A percentile compares a stretch with the other conserved stretches of the same genome.
phyloP scores from a whole-genome alignment of 64 coral and sea anemone species.

The Acropora tenuis region DNA sequence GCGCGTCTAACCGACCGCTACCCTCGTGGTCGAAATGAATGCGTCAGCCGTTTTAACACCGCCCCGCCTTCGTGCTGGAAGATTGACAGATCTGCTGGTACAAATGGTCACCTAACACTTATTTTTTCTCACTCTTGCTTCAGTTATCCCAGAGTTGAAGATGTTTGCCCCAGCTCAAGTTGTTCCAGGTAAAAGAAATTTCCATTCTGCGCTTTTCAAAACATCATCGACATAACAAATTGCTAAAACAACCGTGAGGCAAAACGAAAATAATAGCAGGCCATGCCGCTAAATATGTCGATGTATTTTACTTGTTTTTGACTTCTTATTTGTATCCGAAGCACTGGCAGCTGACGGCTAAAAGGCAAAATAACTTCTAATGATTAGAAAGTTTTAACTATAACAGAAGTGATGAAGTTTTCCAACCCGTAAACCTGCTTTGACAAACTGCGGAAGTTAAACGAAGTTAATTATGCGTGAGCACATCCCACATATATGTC shows the following conservation, averaged over 20 bases:
- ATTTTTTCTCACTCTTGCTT: not conserved
- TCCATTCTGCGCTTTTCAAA: not conserved
- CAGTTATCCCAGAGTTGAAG: constrained; percentile 67
- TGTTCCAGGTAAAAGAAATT: constrained; percentile 44
- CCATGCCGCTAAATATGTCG: not conserved
- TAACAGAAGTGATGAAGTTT: not conserved
- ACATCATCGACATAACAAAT: not conserved
- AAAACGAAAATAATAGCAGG: not conserved
- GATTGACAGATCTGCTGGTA: constrained; percentile 20
- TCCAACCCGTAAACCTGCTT: not conserved
- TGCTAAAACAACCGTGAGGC: not conserved
- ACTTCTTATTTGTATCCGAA: not conserved
- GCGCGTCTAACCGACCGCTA: not conserved
- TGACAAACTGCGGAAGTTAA: constrained; percentile 41
- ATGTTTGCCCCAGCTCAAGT: constrained; percentile 64
- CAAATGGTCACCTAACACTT: not conserved
- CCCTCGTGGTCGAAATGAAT: constrained; percentile 29
- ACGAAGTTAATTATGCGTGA: not conserved
- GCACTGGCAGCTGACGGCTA: not conserved
- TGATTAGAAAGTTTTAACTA: not conserved
- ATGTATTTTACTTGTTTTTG: not conserved
- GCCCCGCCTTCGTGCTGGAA: not conserved
- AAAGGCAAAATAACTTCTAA: not conserved
- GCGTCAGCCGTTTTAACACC: constrained; percentile 11
- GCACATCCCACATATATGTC: not conserved